These are phyloP conservation scores for Harpalus rufipes DNA, from an alignment of 2,888 invertebrate genomes.

Conservation along the genomic window DNA sequence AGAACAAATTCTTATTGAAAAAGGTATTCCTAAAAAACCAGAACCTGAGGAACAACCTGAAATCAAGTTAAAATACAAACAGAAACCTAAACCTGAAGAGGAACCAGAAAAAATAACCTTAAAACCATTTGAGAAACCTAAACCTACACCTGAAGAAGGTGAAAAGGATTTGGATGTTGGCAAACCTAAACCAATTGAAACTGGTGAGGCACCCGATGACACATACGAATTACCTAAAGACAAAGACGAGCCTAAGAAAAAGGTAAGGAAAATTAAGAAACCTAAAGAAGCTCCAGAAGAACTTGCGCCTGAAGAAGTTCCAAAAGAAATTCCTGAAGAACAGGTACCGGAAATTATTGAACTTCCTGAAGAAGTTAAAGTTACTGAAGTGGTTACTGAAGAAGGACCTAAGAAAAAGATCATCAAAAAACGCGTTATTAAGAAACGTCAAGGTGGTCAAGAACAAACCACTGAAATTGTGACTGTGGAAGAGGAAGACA, in stretches of 20 bases:
- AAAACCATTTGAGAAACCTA: conserved; percentile 68
- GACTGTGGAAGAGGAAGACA: conserved; percentile 76
- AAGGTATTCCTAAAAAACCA: conserved; percentile 74
- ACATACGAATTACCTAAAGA: conserved; percentile 71
- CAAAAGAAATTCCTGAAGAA: conserved; percentile 68
- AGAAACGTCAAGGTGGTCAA: conserved; percentile 73
- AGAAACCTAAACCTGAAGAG: conserved; percentile 72
- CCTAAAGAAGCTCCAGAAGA: conserved; percentile 70
- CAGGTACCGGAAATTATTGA: conserved; percentile 72
- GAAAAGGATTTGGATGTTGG: conserved; percentile 68
- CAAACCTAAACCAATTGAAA: conserved; percentile 59
- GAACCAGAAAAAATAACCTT: conserved; percentile 74
- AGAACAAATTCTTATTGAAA: conserved; percentile 73
- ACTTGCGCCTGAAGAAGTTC: background rate
- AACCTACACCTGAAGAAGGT: conserved; percentile 68
- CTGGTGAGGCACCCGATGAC: conserved; percentile 71
- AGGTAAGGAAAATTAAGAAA: conserved; percentile 72
- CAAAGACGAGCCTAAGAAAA: conserved; percentile 72
- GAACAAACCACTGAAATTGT: conserved; percentile 77
- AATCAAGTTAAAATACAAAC: conserved; percentile 74
- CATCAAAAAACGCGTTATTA: conserved; percentile 71
- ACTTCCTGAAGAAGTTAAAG: conserved; percentile 72
- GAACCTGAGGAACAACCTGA: conserved; percentile 75
- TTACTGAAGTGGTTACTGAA: conserved; percentile 70
- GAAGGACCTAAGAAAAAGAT: conserved; percentile 69